Conservation (phyloP, 2,797 vertebrate species). For the Schizopygopsis pylzovi region DNA sequence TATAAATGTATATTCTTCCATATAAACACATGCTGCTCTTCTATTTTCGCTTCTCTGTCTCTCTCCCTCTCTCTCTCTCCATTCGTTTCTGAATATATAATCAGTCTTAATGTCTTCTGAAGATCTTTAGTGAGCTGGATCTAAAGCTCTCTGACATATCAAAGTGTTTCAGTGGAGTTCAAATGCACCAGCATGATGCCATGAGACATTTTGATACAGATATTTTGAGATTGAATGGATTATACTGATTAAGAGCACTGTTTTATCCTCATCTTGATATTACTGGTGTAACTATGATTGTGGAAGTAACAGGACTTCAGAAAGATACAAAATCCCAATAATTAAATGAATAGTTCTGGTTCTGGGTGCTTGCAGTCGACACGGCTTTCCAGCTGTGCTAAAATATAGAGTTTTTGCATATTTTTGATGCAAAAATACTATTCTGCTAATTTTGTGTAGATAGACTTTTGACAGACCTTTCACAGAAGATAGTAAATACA, state of each 20-base stretch:
- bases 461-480: not conserved
- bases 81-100: constrained; percentile 30
- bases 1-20: not conserved
- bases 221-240: constrained; percentile 12
- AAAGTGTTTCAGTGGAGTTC: constrained; percentile 19
- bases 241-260: not conserved
- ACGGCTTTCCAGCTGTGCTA: not conserved
- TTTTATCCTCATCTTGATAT: not conserved
- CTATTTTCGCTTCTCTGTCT: not conserved
- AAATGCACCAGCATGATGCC: constrained; percentile 5
- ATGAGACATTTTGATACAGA: not conserved
- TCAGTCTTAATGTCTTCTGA: constrained; percentile 38
- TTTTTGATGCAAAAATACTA: not conserved
- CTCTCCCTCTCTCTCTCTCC: not conserved
- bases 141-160: constrained; percentile 16
- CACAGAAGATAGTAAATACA: not conserved
- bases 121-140: constrained; percentile 17
- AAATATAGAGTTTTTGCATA: too few species aligned
- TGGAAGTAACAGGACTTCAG: not conserved
- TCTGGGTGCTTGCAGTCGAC: not conserved
- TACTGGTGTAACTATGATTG: not conserved
- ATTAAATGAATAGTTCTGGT: not conserved
- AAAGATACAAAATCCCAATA: constrained; percentile 6
- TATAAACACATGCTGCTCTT: not conserved
- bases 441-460: not conserved